Evolutionary conservation across 2,888 invertebrate species (phyloP).

Genomic region (Euspilapteryx auroguttella): DNA sequence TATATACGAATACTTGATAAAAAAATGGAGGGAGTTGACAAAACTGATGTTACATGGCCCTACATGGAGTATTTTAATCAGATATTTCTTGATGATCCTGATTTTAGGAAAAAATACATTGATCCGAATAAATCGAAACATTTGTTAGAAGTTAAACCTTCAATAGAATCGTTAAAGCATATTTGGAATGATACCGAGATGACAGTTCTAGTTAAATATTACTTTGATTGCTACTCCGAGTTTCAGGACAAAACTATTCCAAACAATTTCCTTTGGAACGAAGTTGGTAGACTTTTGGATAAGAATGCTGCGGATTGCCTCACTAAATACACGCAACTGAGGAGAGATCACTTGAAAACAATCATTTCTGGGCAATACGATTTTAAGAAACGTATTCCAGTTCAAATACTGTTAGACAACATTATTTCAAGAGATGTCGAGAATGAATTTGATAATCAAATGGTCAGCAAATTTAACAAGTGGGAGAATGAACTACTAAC

Average conservation of each 20-base stretch:
- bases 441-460: conserved; percentile 13
- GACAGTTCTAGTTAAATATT: conserved; percentile 37
- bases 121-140: not conserved
- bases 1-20: conserved; percentile 32
- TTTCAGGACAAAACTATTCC: conserved; percentile 40
- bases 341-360: conserved; percentile 21
- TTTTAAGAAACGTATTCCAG: conserved; percentile 20
- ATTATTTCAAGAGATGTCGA: conserved; percentile 32
- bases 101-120: conserved; percentile 24
- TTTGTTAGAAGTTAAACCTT: not conserved
- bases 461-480: conserved; percentile 5
- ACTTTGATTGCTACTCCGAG: conserved; percentile 39
- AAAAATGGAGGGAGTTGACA: conserved; percentile 15
- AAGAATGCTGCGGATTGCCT: conserved; percentile 29
- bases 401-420: conserved; percentile 33
- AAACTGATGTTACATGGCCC: conserved; percentile 33
- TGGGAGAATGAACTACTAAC: conserved; percentile 26
- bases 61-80: conserved; percentile 36
- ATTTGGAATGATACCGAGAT: conserved; percentile 31
- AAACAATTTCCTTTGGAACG: conserved; percentile 40
- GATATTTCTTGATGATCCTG: conserved; percentile 30
- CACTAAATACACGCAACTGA: conserved; percentile 23
- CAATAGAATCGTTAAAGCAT: not conserved
- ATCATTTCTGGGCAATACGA: conserved; percentile 23
- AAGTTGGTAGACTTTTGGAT: conserved; percentile 35